Evolutionary conservation across 2,888 invertebrate genomes (phyloP).

Genomic region (Hydraecia micacea): DNA sequence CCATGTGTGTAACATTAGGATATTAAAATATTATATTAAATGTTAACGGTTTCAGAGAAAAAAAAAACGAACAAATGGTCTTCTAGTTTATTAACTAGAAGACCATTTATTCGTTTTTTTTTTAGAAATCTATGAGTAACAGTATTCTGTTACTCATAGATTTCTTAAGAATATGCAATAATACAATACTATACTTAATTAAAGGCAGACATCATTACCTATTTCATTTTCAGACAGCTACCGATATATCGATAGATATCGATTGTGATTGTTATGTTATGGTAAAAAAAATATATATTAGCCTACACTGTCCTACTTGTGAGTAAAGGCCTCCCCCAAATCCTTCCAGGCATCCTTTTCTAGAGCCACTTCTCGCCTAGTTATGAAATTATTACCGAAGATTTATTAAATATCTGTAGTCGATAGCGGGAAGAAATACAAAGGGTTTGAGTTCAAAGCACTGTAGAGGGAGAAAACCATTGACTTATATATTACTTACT

Average conservation of each 20-base stretch:
- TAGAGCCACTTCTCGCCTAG: not conserved
- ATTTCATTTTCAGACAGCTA: too few relatives aligned
- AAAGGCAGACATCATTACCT: not conserved
- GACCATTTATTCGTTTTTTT: too few relatives aligned
- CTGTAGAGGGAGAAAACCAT: not conserved
- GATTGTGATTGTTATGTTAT: too few relatives aligned
- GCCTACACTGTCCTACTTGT: not conserved
- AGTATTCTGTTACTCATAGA: not conserved
- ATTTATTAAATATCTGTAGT: slow-evolving; percentile 12
- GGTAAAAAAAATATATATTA: not conserved
- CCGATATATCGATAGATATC: too few relatives aligned
- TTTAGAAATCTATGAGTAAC: too few relatives aligned
- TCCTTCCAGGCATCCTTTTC: not conserved
- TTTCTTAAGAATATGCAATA: not conserved
- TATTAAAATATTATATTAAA: not conserved
- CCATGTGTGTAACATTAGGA: not conserved
- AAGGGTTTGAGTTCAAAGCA: not conserved
- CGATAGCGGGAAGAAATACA: not conserved
- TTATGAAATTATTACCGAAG: not conserved
- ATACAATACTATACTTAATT: too few relatives aligned
- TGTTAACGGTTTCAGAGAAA: not conserved
- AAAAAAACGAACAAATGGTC: not conserved
- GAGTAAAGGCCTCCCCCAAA: not conserved
- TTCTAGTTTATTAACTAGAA: too few relatives aligned
- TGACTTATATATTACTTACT: too few relatives aligned